A percentile compares a stretch with the other conserved stretches of the same genome.
These are phyloP conservation scores for Corella eumyota DNA, from an alignment of 23 tunicate species.

Conservation along the genomic window DNA sequence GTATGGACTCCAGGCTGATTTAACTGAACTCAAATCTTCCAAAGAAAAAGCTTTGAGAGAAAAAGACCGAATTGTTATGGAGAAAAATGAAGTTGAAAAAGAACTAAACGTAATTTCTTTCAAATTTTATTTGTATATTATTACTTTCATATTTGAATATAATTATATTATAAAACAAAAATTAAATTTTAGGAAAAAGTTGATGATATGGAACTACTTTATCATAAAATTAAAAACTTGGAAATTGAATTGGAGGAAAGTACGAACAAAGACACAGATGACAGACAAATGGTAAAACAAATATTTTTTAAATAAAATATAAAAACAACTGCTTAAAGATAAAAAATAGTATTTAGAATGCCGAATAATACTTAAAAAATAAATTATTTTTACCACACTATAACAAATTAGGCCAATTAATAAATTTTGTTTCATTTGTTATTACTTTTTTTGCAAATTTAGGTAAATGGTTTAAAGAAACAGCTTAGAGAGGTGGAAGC, in stretches of 20 bases:
- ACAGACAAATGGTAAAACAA: conserved; percentile 48
- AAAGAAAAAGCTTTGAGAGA: conserved; percentile 74
- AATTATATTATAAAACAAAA: background rate
- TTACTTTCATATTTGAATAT: background rate
- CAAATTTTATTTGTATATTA: background rate
- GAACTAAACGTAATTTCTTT: conserved; percentile 37
- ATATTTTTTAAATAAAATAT: background rate
- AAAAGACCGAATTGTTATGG: conserved; percentile 51
- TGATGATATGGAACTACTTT: conserved; percentile 34
- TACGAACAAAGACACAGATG: conserved; percentile 49
- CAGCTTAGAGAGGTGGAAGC: conserved; percentile 75
- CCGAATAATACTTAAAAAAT: no score
- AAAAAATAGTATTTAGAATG: no score
- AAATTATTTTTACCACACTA: no score
- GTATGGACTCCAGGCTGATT: conserved; percentile 53
- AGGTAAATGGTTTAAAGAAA: conserved; percentile 74
- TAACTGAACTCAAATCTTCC: conserved; percentile 52
- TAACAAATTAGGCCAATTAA: no score
- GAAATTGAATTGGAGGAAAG: conserved; percentile 76
- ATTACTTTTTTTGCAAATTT: background rate
- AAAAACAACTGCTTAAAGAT: no score
- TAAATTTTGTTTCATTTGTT: background rate
- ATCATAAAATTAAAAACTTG: conserved; percentile 15
- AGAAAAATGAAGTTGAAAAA: conserved; percentile 39
- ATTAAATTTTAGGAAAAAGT: conserved; percentile 35